Evolutionary conservation across 2,888 invertebrate species (phyloP).

Genomic region (Meganola albula): DNA sequence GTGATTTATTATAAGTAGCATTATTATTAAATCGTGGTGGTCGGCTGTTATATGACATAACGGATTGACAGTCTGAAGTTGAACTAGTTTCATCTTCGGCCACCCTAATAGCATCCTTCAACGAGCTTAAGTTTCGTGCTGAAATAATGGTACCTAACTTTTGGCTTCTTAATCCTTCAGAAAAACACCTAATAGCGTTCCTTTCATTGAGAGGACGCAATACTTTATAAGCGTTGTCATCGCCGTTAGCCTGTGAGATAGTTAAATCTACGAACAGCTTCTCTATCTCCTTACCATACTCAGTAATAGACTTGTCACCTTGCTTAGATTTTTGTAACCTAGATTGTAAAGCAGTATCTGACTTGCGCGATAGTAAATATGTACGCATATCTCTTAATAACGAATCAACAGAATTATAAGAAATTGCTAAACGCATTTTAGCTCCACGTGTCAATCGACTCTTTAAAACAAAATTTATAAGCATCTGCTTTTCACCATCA

Average conservation of each 20-base stretch:
- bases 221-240: slow-evolving; percentile 4
- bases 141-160: slow-evolving; percentile 1
- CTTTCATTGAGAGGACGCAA: slow-evolving; percentile 3
- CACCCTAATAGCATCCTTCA: slow-evolving; percentile 5
- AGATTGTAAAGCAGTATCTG: neutral
- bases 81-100: neutral
- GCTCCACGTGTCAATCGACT: neutral
- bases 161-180: slow-evolving; percentile 1
- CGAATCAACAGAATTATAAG: neutral
- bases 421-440: neutral
- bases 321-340: neutral
- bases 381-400: neutral
- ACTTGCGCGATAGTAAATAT: neutral
- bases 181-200: slow-evolving; percentile 4
- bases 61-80: slow-evolving; percentile 1
- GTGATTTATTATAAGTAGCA: slow-evolving; percentile 1
- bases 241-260: neutral
- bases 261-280: neutral
- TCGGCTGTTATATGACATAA: slow-evolving; percentile 1
- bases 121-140: slow-evolving; percentile 1
- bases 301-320: neutral
- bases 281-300: neutral
- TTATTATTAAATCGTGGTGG: neutral
- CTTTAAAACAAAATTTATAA: neutral
- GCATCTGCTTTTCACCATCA: neutral